Evolutionary conservation across 2,113 vertebrate species (phyloP).

Genomic region (Pseudorasbora parva): DNA sequence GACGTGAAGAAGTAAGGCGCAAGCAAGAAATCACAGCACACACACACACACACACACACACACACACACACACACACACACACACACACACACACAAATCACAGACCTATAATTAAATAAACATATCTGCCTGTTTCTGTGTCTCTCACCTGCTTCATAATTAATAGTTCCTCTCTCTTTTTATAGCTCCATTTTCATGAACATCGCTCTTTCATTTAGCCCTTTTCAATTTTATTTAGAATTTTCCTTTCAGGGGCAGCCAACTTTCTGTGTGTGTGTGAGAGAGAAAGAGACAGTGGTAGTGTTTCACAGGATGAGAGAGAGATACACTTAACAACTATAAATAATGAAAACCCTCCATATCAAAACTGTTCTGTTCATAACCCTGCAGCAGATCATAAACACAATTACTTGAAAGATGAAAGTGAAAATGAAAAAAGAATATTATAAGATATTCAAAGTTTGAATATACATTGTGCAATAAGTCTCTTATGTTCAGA

Average conservation of each 20-base stretch:
- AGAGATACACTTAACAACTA: constrained; percentile 24
- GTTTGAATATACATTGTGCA: background rate
- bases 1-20: background rate
- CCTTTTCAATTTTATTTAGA: background rate
- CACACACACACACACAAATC: background rate
- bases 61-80: no score
- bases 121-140: constrained; percentile 12
- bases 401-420: background rate
- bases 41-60: no score
- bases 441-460: background rate
- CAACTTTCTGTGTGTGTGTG: constrained; percentile 8
- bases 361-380: constrained; percentile 5
- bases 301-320: background rate
- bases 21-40: background rate
- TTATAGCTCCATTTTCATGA: background rate
- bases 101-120: constrained; percentile 9
- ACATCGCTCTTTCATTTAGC: background rate
- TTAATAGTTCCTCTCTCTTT: constrained; percentile 9
- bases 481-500: background rate
- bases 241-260: background rate
- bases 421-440: background rate
- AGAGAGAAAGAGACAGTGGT: background rate
- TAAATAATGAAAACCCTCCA: constrained; percentile 33
- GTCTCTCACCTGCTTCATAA: constrained; percentile 23
- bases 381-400: background rate